phyloP scores from a whole-genome alignment of 1,140 invertebrate genomes.

The Eueides isabella region DNA sequence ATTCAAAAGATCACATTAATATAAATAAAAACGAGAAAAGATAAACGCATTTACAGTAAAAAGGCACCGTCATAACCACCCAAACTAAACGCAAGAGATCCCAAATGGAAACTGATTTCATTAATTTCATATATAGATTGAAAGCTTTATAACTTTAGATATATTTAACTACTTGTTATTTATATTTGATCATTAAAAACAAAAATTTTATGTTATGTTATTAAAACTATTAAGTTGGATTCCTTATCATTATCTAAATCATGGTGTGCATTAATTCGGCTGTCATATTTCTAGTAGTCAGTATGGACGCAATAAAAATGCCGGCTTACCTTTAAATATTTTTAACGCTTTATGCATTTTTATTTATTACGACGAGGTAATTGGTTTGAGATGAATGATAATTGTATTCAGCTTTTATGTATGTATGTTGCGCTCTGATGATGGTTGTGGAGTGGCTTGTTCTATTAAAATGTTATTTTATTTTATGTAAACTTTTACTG shows the following conservation, averaged over 20 bases:
- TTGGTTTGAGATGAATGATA: constrained; percentile 37
- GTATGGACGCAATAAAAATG: constrained; percentile 31
- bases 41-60: constrained; percentile 19
- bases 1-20: neutral
- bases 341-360: constrained; percentile 36
- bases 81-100: constrained; percentile 44
- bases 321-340: constrained; percentile 32
- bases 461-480: neutral
- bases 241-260: constrained; percentile 66
- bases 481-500: neutral
- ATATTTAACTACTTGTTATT: constrained; percentile 54
- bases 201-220: constrained; percentile 34
- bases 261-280: constrained; percentile 56
- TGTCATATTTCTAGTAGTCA: constrained; percentile 57
- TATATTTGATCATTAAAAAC: constrained; percentile 31
- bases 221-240: constrained; percentile 48
- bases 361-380: constrained; percentile 32
- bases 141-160: constrained; percentile 41
- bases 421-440: neutral
- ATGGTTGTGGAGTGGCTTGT: neutral
- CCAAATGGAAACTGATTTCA: constrained; percentile 59
- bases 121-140: constrained; percentile 65
- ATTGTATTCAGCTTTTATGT: constrained; percentile 28
- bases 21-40: neutral
- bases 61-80: constrained; percentile 55